A percentile compares a stretch with the other conserved stretches of the same genome.
These are phyloP conservation scores for Lepus townsendii DNA, from an alignment of 2,797 vertebrate genomes.

Conservation along the genomic window DNA sequence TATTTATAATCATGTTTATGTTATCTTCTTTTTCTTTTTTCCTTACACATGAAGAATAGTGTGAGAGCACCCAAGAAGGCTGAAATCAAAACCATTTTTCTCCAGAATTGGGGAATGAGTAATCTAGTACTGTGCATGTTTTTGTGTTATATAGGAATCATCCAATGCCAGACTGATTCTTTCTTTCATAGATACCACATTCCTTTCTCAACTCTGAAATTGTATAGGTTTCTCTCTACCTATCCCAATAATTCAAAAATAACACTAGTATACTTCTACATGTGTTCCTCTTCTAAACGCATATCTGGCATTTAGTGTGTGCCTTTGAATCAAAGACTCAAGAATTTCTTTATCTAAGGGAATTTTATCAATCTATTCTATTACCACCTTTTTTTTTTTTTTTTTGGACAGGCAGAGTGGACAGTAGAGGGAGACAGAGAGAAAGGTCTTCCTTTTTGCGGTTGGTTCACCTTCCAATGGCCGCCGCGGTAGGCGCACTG, in stretches of 20 bases:
- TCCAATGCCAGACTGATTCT: neutral
- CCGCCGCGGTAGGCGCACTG: no score
- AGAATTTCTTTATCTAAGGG: neutral
- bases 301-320: neutral
- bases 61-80: neutral
- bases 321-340: neutral
- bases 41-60: neutral
- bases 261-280: neutral
- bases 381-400: neutral
- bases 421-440: no score
- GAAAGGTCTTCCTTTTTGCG: no score
- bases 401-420: no score
- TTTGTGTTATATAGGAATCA: neutral
- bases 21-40: neutral
- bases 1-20: neutral
- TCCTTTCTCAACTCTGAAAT: neutral
- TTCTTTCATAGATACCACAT: neutral
- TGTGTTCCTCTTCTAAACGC: neutral
- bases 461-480: no score
- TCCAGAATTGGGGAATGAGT: neutral
- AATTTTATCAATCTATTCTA: neutral
- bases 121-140: neutral
- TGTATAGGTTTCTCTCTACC: neutral
- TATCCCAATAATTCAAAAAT: neutral
- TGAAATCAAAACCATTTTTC: neutral